Base-by-base conservation (phyloP, 2,113 vertebrate genomes). In the Carassius carassius region DNA sequence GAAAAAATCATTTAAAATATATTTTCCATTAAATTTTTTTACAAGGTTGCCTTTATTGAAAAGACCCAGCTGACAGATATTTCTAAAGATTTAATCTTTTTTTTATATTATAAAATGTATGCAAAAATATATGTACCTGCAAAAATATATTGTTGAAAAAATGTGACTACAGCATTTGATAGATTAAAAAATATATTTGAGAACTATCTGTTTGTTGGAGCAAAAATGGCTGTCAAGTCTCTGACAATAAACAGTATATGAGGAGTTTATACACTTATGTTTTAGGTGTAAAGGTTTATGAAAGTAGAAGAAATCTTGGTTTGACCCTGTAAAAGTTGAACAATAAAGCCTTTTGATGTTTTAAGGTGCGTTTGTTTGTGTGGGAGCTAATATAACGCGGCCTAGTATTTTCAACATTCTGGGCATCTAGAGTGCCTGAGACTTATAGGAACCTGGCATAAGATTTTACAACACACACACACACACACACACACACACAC, bases 401-500 rank as follows among this genome's bases (percentile, higher is more conserved):
- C 25, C 51, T 73, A 83, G 62, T 80, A 81, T 72, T 63, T 54
- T 49, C 56, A 41, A 81, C 84, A 77, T 82, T 88, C 83, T 84
- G 62, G 60, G 65, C 80, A 86, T 86, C 65, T 81, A 17, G 84
- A 60, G 63, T 77, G 77, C 41, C 78, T 47, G 44, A 81, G 83
- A 86, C 72, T 81, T 82, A 56, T 79, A 75, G 47, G 75, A 80
- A 80, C 80, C 82, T 84, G 87, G 87, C 84, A 88, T 88, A 32
- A 54, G 72, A 25, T 86, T 81, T 60, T 83, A 88, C 84, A 84
- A 86, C 80, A 63, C 85, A 84, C 75, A 75, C 85, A 75, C 77
- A 87, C 82, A 87, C 86, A 85, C 86, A 82, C 86, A 85, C 81
- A 84, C 81, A 74, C 86, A 84, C 84, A 82, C 80, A 83, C 76